Evolutionary conservation across 2,888 invertebrate genomes (phyloP).

Genomic region (Trichogramma evanescens): DNA sequence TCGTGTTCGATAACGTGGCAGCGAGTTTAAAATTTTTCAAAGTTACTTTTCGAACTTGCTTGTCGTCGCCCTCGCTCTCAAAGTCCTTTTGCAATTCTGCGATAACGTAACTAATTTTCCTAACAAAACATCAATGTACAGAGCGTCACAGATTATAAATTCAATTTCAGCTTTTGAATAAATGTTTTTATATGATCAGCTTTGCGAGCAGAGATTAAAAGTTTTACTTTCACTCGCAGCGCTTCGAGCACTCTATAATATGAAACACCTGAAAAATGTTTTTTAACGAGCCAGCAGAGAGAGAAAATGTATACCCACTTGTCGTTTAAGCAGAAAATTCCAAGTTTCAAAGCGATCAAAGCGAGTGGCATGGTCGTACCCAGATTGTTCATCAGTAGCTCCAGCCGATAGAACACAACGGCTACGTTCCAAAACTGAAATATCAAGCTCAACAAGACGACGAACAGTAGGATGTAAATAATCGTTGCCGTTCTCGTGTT

Average conservation of each 20-base stretch:
- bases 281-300: too few species aligned
- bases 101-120: too few species aligned
- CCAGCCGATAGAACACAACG: not conserved
- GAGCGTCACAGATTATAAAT: too few species aligned
- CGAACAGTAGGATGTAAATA: not conserved
- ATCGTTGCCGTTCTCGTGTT: not conserved
- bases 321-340: not conserved
- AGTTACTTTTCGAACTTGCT: not conserved
- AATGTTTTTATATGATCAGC: too few species aligned
- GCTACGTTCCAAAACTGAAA: conserved; percentile 7
- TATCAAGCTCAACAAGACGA: not conserved
- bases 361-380: not conserved
- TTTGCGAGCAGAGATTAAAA: too few species aligned
- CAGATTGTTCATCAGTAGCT: conserved; percentile 10
- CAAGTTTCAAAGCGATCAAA: not conserved
- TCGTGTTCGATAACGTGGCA: not conserved
- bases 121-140: too few species aligned
- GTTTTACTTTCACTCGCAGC: too few species aligned
- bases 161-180: too few species aligned
- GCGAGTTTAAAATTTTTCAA: not conserved
- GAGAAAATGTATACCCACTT: not conserved
- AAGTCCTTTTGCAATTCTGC: too few species aligned
- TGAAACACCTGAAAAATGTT: too few species aligned
- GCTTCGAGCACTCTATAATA: too few species aligned
- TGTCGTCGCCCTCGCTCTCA: too few species aligned